Percentiles rank a stretch among this genome's conserved stretches.
Conservation (phyloP, 2,113 vertebrate species). For the Cnemophilus loriae region DNA sequence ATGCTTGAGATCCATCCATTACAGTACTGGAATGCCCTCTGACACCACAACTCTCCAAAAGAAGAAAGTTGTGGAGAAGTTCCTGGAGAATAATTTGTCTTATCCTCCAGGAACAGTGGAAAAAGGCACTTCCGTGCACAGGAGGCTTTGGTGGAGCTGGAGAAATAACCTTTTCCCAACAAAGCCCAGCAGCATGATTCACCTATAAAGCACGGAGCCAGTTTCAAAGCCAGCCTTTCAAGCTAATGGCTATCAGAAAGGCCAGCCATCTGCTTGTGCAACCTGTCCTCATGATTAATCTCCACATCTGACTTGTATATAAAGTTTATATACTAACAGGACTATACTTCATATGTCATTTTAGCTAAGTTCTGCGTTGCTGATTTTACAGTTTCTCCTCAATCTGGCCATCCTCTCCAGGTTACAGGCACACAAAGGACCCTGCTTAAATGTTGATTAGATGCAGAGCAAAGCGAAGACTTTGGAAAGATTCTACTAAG, state of each 20-base stretch:
- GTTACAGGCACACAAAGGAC: neutral
- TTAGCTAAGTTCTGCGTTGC: neutral
- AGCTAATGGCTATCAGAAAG: conserved; percentile 38
- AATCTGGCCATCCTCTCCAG: neutral
- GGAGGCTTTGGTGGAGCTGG: conserved; percentile 9
- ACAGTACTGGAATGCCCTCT: neutral
- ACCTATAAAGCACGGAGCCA: neutral
- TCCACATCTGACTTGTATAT: conserved; percentile 35
- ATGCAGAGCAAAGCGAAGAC: neutral
- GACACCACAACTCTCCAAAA: neutral
- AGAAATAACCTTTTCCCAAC: conserved; percentile 39
- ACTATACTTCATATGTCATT: neutral
- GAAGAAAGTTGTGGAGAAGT: neutral
- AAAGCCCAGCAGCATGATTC: conserved; percentile 30
- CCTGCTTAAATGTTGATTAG: neutral
- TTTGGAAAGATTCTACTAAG: neutral
- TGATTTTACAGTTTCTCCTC: conserved; percentile 12
- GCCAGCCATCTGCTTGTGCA: conserved; percentile 41
- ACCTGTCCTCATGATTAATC: conserved; percentile 45
- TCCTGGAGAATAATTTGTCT: conserved; percentile 5
- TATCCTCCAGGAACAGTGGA: neutral
- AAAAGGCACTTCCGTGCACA: neutral
- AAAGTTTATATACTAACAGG: conserved; percentile 29
- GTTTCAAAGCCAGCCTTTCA: conserved; percentile 39
- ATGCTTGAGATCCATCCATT: conserved; percentile 9